A percentile compares a stretch with the other conserved stretches of the same genome.
These are phyloP conservation scores for Sander vitreus DNA, from an alignment of 2,113 vertebrate genomes.

Conservation along the genomic window DNA sequence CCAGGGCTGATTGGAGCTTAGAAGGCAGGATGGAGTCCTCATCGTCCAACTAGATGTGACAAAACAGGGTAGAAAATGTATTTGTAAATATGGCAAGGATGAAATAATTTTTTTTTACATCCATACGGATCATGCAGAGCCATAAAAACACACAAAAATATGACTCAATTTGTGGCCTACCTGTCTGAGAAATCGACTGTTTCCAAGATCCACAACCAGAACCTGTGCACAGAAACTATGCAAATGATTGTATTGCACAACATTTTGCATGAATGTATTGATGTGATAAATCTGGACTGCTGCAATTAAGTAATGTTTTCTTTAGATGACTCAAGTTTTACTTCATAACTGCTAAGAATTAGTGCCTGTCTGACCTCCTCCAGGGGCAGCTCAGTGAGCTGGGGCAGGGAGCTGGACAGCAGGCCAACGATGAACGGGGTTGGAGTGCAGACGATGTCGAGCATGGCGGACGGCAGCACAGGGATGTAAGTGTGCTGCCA, in stretches of 20 bases:
- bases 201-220: constrained; percentile 91
- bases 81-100: not conserved
- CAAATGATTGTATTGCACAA: not conserved
- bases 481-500: constrained; percentile 96
- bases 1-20: constrained; percentile 90
- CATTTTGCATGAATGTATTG: not conserved
- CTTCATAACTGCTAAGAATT: not conserved
- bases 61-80: not conserved
- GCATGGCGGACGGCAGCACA: constrained; percentile 91
- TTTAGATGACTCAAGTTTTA: not conserved
- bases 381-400: constrained; percentile 89
- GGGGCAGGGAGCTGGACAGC: constrained; percentile 90
- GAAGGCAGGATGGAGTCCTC: constrained; percentile 92
- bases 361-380: constrained; percentile 88
- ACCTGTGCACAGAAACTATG: constrained; percentile 80
- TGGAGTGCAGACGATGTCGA: constrained; percentile 95
- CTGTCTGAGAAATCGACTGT: constrained; percentile 90
- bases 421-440: constrained; percentile 95
- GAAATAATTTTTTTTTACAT: not conserved
- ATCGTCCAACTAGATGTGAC: constrained; percentile 87
- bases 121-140: not conserved
- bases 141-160: not conserved
- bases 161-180: constrained; percentile 60
- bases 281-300: not conserved
- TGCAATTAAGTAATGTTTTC: not conserved